Evolutionary conservation across 1,140 invertebrate species (phyloP).

Genomic region (Lutraria rhynchaena): DNA sequence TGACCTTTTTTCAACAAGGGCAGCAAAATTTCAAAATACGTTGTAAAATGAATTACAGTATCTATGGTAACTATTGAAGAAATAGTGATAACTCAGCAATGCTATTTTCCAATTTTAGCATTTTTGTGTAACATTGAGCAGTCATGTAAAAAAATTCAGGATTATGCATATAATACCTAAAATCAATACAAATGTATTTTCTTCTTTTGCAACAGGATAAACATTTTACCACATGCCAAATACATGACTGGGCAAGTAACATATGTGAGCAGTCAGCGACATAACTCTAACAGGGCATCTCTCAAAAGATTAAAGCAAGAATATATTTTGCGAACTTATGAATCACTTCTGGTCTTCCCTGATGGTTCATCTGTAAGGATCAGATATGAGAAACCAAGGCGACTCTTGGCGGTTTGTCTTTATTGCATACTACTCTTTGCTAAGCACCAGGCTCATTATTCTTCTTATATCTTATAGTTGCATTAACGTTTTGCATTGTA

Average conservation of each 20-base stretch:
- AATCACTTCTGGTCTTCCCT: constrained; percentile 88
- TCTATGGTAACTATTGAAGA: too few relatives aligned
- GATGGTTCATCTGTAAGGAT: constrained; percentile 93
- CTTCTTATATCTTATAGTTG: too few relatives aligned
- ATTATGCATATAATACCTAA: neutral
- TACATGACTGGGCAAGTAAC: constrained; percentile 11
- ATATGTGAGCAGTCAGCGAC: constrained; percentile 33
- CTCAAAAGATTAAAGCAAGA: constrained; percentile 88
- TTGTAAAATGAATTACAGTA: too few relatives aligned
- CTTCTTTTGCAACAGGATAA: neutral
- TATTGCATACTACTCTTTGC: constrained; percentile 83
- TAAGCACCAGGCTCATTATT: too few relatives aligned
- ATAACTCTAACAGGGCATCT: constrained; percentile 86
- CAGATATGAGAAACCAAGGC: constrained; percentile 91
- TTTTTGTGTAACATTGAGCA: too few relatives aligned
- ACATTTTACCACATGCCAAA: neutral
- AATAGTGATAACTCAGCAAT: too few relatives aligned
- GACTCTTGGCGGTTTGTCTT: constrained; percentile 89
- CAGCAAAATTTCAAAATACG: too few relatives aligned
- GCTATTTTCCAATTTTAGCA: too few relatives aligned
- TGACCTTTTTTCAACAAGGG: too few relatives aligned
- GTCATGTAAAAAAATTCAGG: too few relatives aligned
- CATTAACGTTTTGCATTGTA: too few relatives aligned
- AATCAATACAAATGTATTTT: neutral
- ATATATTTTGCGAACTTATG: constrained; percentile 88